Percentiles rank a stretch among this genome's conserved stretches.
Evolutionary conservation across 1,140 invertebrate genomes (phyloP).

Genomic region (Drosophila melanica): DNA sequence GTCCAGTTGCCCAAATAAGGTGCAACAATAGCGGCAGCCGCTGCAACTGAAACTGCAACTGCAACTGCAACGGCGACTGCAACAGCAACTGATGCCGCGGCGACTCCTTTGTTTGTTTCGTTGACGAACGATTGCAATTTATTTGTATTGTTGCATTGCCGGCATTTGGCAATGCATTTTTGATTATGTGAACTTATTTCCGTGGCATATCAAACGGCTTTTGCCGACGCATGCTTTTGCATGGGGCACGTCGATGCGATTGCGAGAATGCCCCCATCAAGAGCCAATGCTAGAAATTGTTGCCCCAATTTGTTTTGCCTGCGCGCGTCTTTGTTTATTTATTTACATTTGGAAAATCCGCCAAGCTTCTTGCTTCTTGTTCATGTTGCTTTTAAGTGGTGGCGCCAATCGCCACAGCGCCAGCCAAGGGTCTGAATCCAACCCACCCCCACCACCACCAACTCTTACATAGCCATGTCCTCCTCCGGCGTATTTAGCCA

Average conservation of each 20-base stretch:
- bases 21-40: constrained; percentile 69
- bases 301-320: constrained; percentile 53
- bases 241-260: not conserved
- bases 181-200: constrained; percentile 73
- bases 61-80: constrained; percentile 27
- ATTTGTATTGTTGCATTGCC: constrained; percentile 81
- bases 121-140: constrained; percentile 82
- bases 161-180: constrained; percentile 74
- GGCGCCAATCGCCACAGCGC: constrained; percentile 72
- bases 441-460: not conserved
- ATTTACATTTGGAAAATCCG: constrained; percentile 75
- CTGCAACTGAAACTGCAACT: constrained; percentile 24
- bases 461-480: constrained; percentile 17
- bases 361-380: constrained; percentile 63
- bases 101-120: constrained; percentile 66
- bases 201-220: constrained; percentile 57
- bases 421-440: constrained; percentile 32
- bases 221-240: constrained; percentile 48
- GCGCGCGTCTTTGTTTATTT: constrained; percentile 67
- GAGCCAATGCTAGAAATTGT: constrained; percentile 48
- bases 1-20: constrained; percentile 76
- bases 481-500: not conserved
- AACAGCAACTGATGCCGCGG: constrained; percentile 30
- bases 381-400: constrained; percentile 79
- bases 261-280: constrained; percentile 16